These are phyloP conservation scores for Serranus cabrilla DNA, from an alignment of 2,797 vertebrate species.

Conservation along the genomic window DNA sequence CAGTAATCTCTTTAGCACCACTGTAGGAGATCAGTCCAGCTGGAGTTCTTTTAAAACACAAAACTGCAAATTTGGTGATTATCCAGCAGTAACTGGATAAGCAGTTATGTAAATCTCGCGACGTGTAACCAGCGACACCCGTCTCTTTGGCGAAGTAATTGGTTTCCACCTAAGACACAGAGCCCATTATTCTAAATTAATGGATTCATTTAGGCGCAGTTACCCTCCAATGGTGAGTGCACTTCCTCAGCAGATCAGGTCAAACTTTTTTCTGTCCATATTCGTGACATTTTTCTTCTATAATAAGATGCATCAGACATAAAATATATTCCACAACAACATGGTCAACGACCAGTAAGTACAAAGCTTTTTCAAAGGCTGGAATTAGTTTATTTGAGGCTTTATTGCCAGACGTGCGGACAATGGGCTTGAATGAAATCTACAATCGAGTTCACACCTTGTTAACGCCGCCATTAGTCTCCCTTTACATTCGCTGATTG, in stretches of 20 bases:
- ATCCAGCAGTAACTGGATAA: conserved; percentile 64
- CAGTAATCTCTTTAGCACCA: neutral
- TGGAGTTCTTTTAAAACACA: neutral
- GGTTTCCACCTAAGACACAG: conserved; percentile 79
- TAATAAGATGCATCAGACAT: neutral
- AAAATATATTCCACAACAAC: conserved; percentile 2
- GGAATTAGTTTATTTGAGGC: conserved; percentile 63
- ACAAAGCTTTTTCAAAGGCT: conserved; percentile 8
- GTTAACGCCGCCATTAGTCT: conserved; percentile 90
- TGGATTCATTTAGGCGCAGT: conserved; percentile 82
- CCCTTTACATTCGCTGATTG: conserved; percentile 90
- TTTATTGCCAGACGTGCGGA: conserved; percentile 71
- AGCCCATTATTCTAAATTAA: conserved; percentile 85
- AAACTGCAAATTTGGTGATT: conserved; percentile 54
- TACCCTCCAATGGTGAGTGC: conserved; percentile 80
- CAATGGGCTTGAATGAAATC: conserved; percentile 67
- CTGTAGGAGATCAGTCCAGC: neutral
- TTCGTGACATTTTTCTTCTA: neutral
- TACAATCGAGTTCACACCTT: conserved; percentile 88
- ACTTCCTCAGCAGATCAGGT: conserved; percentile 53
- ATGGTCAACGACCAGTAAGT: neutral
- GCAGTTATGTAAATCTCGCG: conserved; percentile 69
- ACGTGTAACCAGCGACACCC: conserved; percentile 64
- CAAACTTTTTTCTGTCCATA: neutral
- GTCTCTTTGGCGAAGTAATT: conserved; percentile 73